Evolutionary conservation across 2,113 vertebrate species (phyloP), one percentile per base, ranked within the genome.

Genomic region (Gadus chalcogrammus): DNA sequence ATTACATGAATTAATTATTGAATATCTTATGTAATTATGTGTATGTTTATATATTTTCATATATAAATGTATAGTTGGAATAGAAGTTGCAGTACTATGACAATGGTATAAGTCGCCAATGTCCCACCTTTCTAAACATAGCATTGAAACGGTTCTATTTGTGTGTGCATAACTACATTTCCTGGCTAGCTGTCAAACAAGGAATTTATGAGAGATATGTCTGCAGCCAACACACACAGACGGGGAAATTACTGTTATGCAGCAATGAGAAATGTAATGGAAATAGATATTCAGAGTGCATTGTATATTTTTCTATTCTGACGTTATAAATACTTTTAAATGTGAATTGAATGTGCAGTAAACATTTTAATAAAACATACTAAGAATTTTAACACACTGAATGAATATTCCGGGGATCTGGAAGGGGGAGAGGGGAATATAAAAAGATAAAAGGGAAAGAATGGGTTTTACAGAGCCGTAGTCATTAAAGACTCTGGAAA

Each of bases 401-500:
- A 48, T 48, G 7, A 48, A 48, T 13, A 48, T 48, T 80, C 75
- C 80, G 75, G 75, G 71, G 76, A 71, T 69, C 81, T 73, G 82
- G 80, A 81, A 82, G 81, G 67, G 59, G 15, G 70, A 56, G 17
- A 63, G 35, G 52, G 62, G 53, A 69, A 8, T 16, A 24, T 31
- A 70, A 63, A 80, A 75, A 82, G 80, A 83, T 76, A 80, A 84
- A 89, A 88, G 79, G 72, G 85, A 88, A 91, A 80, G 80, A 89
- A 88, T 91, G 89, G 85, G 70, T 81, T 91, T 88, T 82, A 87
- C 76, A 78, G 88, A 91, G 87, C 88, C 80, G 73, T 79, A 90
- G 91, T 91, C 91, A 93, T 93, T 93, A 92, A 90, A 90, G 87
- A 87, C 88, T 91, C 91, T 91, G 88, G 92, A 93, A 93, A 93